Evolutionary conservation across 2,888 invertebrate genomes (phyloP).

Genomic region (Eledone cirrhosa): DNA sequence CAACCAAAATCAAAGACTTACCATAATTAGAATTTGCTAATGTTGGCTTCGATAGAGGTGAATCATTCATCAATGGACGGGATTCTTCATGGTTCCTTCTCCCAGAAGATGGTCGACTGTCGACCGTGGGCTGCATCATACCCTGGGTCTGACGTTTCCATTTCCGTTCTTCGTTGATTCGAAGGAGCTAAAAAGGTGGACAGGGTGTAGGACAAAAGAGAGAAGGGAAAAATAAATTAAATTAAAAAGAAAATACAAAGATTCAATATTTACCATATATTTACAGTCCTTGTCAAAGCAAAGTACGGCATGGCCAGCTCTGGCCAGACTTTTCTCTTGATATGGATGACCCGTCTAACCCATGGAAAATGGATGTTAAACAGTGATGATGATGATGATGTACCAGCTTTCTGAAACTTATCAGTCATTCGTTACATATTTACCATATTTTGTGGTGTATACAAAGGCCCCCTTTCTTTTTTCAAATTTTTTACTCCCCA

Average conservation of each 20-base stretch:
- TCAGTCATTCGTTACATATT: no score
- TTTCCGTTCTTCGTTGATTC: conserved; percentile 48
- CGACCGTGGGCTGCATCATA: conserved; percentile 55
- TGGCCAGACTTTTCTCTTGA: no score
- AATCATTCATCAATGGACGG: conserved; percentile 48
- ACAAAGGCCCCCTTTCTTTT: no score
- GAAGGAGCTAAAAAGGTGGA: conserved; percentile 41
- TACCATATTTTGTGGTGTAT: no score
- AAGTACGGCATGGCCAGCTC: no score
- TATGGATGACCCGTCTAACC: no score
- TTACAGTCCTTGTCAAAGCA: no score
- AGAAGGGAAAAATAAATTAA: not conserved
- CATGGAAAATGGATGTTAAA: no score
- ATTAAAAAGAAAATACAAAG: not conserved
- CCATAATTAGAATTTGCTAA: conserved; percentile 48
- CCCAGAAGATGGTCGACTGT: conserved; percentile 52
- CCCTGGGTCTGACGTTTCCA: conserved; percentile 48
- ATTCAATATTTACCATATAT: no score
- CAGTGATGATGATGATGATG: no score
- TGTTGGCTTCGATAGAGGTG: conserved; percentile 44
- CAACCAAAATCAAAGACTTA: conserved; percentile 31
- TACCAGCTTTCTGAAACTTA: no score
- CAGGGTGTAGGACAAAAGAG: not conserved
- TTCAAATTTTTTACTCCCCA: no score
- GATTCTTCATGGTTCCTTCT: conserved; percentile 49